Percentiles rank a stretch among this genome's conserved stretches.
These are phyloP conservation scores for Nomada ferruginata DNA, from an alignment of 2,888 invertebrate genomes.

Conservation along the genomic window DNA sequence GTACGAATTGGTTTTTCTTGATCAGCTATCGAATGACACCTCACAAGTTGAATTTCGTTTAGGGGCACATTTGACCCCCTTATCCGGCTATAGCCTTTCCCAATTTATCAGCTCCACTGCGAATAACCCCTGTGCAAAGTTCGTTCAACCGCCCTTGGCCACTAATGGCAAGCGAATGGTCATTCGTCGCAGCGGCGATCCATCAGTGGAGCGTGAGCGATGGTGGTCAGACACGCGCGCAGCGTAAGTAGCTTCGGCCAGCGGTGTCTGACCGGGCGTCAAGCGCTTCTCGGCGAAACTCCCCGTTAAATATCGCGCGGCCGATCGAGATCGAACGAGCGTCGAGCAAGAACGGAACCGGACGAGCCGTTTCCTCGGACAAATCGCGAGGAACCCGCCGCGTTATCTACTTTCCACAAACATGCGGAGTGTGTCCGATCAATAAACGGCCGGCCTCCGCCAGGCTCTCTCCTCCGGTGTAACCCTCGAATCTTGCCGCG, in stretches of 20 bases:
- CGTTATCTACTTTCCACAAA: conserved; percentile 70
- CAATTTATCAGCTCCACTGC: too few species aligned
- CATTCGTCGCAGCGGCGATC: conserved; percentile 4
- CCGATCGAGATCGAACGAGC: too few species aligned
- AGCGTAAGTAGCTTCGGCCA: neutral
- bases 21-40: too few species aligned
- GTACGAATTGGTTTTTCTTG: too few species aligned
- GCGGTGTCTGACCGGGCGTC: neutral
- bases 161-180: conserved; percentile 20
- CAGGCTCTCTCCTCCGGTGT: conserved; percentile 54
- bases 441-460: conserved; percentile 76
- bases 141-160: conserved; percentile 42
- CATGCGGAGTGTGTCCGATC: conserved; percentile 74
- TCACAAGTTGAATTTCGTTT: too few species aligned
- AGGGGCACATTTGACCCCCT: too few species aligned
- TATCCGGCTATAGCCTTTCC: too few species aligned
- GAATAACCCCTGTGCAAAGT: neutral
- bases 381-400: conserved; percentile 63
- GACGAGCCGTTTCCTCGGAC: conserved; percentile 38
- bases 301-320: too few species aligned
- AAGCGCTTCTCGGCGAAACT: neutral
- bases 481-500: conserved; percentile 61
- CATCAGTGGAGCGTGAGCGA: neutral
- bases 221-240: neutral
- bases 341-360: neutral